These are phyloP conservation scores for Saturnia pavonia DNA, from an alignment of 2,888 invertebrate species.

Conservation along the genomic window DNA sequence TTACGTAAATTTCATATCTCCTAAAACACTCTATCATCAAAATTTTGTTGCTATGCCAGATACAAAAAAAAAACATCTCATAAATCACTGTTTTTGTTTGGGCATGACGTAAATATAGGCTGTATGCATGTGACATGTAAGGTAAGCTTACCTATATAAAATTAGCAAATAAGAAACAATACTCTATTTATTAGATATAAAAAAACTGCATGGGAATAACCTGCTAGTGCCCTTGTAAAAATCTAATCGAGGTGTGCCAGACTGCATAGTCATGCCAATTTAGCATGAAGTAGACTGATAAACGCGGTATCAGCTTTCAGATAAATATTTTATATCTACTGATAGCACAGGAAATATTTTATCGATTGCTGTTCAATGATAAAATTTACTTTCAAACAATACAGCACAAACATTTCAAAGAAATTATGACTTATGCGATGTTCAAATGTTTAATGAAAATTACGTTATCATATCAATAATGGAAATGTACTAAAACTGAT, in stretches of 20 bases:
- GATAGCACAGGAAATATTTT: neutral
- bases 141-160: too few relatives aligned
- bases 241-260: constrained; percentile 35
- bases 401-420: constrained; percentile 8
- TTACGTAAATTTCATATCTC: too few relatives aligned
- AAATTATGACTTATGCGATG: neutral
- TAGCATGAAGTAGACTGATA: constrained; percentile 48
- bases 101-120: too few relatives aligned
- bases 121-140: too few relatives aligned
- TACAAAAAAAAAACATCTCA: too few relatives aligned
- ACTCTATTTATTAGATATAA: neutral
- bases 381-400: constrained; percentile 4
- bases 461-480: constrained; percentile 9
- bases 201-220: neutral
- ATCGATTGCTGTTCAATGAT: constrained; percentile 9
- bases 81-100: too few relatives aligned
- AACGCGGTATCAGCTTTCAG: constrained; percentile 45
- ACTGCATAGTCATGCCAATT: constrained; percentile 46
- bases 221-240: neutral
- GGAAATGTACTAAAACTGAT: neutral
- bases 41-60: too few relatives aligned
- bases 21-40: too few relatives aligned
- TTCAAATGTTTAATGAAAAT: neutral
- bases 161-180: too few relatives aligned
- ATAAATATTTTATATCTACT: constrained; percentile 34